Percentiles rank a stretch among this genome's conserved stretches.
Conservation (phyloP, 2,113 vertebrate genomes). For the Aptenodytes forsteri region DNA sequence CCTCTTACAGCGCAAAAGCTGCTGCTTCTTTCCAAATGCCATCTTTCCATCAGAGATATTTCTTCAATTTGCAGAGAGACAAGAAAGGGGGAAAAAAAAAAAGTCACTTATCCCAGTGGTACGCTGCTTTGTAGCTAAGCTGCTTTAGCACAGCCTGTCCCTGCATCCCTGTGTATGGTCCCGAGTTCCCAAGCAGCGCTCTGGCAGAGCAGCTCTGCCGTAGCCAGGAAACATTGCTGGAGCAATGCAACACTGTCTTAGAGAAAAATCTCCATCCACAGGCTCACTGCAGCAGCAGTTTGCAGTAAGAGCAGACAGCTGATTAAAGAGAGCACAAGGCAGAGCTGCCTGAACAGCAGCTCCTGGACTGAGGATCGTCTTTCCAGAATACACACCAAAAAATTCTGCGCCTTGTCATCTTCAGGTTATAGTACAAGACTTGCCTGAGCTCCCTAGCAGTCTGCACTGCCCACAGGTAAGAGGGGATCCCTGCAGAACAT, state of each 20-base stretch:
- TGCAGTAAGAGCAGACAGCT: neutral
- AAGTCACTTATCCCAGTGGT: neutral
- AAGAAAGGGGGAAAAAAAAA: no score
- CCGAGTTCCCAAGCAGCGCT: neutral
- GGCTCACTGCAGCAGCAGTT: neutral
- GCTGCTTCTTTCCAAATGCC: neutral
- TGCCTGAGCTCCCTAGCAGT: neutral
- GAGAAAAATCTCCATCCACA: neutral
- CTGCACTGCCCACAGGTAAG: neutral
- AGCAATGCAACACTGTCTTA: neutral
- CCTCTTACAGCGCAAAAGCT: neutral
- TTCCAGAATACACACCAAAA: neutral
- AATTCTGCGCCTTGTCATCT: neutral
- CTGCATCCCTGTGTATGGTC: no score
- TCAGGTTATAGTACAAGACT: neutral
- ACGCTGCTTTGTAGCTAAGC: neutral
- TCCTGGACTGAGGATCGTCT: neutral
- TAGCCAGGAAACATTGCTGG: neutral
- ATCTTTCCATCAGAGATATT: neutral
- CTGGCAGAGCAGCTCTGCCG: neutral
- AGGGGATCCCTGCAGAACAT: neutral
- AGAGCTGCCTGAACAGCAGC: neutral
- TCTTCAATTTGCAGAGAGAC: neutral
- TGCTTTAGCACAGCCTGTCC: neutral
- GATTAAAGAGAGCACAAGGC: neutral